Percentiles rank a stretch among this genome's conserved stretches.
Conservation (phyloP, 2,888 invertebrate genomes). For the Trissolcus brochymenae region DNA sequence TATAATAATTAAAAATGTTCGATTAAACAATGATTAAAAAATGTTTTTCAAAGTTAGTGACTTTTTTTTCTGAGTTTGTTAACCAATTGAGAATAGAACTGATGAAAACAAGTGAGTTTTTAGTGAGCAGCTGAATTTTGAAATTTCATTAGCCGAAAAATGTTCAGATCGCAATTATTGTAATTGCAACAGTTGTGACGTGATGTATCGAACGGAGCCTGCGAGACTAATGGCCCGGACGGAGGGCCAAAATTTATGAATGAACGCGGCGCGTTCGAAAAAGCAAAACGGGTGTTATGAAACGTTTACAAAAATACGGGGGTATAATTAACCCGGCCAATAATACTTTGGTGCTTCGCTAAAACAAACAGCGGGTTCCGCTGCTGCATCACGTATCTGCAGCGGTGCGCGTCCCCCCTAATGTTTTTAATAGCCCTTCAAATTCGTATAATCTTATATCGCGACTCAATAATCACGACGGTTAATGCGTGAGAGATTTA, state of each 20-base stretch:
- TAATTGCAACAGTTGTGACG: conserved; percentile 6
- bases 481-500: conserved; percentile 37
- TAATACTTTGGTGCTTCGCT: conserved; percentile 38
- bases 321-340: conserved; percentile 53
- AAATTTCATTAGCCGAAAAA: too few species aligned
- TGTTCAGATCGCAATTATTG: too few species aligned
- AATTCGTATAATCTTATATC: conserved; percentile 48
- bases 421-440: conserved; percentile 44
- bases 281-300: conserved; percentile 31
- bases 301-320: conserved; percentile 38
- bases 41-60: too few species aligned
- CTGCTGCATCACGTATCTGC: conserved; percentile 44
- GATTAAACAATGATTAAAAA: too few species aligned
- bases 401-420: conserved; percentile 39
- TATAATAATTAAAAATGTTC: too few species aligned
- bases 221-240: background rate
- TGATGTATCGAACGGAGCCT: conserved; percentile 1
- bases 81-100: too few species aligned
- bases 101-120: background rate
- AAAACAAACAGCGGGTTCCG: conserved; percentile 46
- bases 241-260: conserved; percentile 36
- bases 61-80: too few species aligned
- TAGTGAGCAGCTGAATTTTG: background rate
- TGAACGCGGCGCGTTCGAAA: conserved; percentile 19
- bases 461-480: conserved; percentile 28